phyloP scores from a whole-genome alignment of 2,113 vertebrate species.

The Dascyllus trimaculatus region DNA sequence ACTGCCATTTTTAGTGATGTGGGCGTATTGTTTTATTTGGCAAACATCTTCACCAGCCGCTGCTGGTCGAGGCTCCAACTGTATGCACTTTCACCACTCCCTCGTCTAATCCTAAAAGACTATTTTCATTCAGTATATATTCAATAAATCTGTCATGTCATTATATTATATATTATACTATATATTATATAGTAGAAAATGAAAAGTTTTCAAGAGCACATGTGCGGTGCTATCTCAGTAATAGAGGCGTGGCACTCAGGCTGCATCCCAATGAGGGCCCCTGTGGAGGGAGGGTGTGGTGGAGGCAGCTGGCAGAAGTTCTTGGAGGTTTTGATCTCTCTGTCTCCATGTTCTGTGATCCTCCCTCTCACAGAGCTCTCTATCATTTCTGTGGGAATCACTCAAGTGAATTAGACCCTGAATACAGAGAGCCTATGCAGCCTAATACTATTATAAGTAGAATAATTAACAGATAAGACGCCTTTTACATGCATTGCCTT shows the following conservation, averaged over 20 bases:
- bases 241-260: slow-evolving; percentile 8
- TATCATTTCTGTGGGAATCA: slow-evolving; percentile 22
- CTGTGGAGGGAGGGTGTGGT: slow-evolving; percentile 48
- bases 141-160: slow-evolving; percentile 41
- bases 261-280: slow-evolving; percentile 22
- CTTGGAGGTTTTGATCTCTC: slow-evolving; percentile 59
- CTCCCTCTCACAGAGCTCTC: slow-evolving; percentile 40
- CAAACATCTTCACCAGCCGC: slow-evolving; percentile 35
- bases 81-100: slow-evolving; percentile 28
- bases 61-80: slow-evolving; percentile 31
- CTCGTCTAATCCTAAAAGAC: slow-evolving; percentile 33
- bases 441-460: background rate
- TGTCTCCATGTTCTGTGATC: slow-evolving; percentile 51
- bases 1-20: slow-evolving; percentile 63
- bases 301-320: slow-evolving; percentile 51
- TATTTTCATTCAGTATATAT: slow-evolving; percentile 61
- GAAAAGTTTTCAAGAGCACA: background rate
- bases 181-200: slow-evolving; percentile 27
- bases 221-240: slow-evolving; percentile 26
- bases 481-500: background rate
- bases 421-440: background rate
- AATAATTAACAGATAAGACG: slow-evolving; percentile 11
- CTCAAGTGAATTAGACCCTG: background rate
- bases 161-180: too few species aligned
- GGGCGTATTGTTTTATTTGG: slow-evolving; percentile 67